phyloP scores from a whole-genome alignment of 2,113 vertebrate genomes.

The Peromyscus leucopus region DNA sequence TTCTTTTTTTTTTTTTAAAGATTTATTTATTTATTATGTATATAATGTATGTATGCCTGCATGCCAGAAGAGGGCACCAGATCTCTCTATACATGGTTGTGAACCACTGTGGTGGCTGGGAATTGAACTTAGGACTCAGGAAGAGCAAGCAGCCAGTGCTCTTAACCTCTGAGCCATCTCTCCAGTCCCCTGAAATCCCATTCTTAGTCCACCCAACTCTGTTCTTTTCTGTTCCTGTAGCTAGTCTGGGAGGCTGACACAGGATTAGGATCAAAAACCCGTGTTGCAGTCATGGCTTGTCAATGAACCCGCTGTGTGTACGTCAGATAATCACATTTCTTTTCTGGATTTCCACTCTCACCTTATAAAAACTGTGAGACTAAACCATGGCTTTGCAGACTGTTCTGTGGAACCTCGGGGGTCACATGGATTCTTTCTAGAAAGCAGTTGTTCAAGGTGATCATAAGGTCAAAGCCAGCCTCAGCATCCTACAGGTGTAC shows the following conservation, averaged over 20 bases:
- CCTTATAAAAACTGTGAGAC: background rate
- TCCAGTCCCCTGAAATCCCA: background rate
- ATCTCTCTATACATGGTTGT: too few species aligned
- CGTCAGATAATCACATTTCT: background rate
- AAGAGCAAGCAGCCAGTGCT: too few species aligned
- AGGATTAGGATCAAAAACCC: background rate
- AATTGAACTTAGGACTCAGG: too few species aligned
- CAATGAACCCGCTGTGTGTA: background rate
- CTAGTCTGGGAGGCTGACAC: background rate
- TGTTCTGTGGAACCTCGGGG: background rate
- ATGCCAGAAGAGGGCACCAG: too few species aligned
- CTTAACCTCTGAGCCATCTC: too few species aligned
- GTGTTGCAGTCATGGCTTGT: background rate
- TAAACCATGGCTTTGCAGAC: background rate
- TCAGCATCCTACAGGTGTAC: background rate
- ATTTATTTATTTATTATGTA: too few species aligned
- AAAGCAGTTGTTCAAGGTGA: background rate
- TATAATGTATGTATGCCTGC: too few species aligned
- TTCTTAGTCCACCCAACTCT: background rate
- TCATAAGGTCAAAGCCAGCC: background rate
- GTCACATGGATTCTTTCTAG: background rate
- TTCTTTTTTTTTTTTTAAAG: background rate
- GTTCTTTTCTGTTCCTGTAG: background rate
- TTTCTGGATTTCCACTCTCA: background rate
- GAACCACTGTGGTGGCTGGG: too few species aligned